Base-by-base conservation (phyloP, 2,113 vertebrate genomes). In the Dermatemys mawii region DNA sequence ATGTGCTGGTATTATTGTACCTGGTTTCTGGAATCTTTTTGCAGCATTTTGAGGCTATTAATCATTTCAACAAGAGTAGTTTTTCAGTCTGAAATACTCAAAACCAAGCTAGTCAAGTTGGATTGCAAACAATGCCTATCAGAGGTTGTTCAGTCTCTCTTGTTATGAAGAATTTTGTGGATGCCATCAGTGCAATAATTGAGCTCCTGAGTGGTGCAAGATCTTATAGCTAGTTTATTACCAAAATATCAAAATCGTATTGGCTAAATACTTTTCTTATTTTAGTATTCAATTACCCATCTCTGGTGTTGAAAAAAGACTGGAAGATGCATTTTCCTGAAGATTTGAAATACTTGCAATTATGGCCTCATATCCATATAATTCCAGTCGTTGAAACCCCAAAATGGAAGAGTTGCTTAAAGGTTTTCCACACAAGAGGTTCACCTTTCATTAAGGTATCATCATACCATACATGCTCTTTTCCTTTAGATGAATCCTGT, bases 81-180 rank as follows among this genome's bases (percentile, higher is more conserved):
- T 86, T 95, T 89, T 81, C n/a, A 32, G 0, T 78, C 83, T 70
- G 32, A 88, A 92, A 63, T 75, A 21, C 19, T 83, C 22, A 6
- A 78, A 78, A 63, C 78, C 50, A 32, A 60, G 9, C 41, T 53
- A 50, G 29, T 53, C 51, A 76, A 80, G 38, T 89, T 54, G 50
- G 29, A 21, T 13, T 0, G 3, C 3, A 76, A 75, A 27, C 0
- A 0, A 48, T 88, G 49, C 9, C 44, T 3, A 35, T 19, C 24
- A 90, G 38, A 88, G 14, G 21, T 51, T 32, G 3, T 82, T 78
- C 2, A 3, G 14, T 92, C 24, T 32, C 9, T 41, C 3, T 53
- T 82, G 12, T 81, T 81, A 38, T 1, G 19, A 89, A 49, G 48
- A 79, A 26, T 6, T 57, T 10, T 21, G 35, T 2, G 67, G 76